Evolutionary conservation across 2,888 invertebrate species (phyloP).

Genomic region (Scaptomyza cyrtandrae): DNA sequence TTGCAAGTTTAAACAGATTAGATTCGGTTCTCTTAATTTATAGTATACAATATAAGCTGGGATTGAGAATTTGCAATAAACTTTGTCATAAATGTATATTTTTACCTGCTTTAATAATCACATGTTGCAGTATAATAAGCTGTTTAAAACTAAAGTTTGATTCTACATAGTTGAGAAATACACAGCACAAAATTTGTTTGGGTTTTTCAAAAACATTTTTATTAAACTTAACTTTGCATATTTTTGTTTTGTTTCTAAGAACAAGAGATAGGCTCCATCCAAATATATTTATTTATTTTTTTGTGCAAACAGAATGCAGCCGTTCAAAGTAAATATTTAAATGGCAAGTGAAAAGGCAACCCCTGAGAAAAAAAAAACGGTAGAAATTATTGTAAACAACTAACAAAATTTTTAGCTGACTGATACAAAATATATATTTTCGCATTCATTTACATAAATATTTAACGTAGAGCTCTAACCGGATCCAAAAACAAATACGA

Average conservation of each 20-base stretch:
- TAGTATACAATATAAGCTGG: neutral
- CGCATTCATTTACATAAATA: conserved; percentile 5
- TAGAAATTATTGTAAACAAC: neutral
- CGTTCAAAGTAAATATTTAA: conserved; percentile 36
- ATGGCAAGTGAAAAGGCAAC: conserved; percentile 16
- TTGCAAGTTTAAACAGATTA: neutral
- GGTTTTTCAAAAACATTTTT: conserved; percentile 7
- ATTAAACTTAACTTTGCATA: conserved; percentile 8
- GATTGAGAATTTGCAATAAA: neutral
- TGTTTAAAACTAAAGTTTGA: neutral
- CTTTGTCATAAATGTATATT: neutral
- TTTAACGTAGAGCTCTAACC: neutral
- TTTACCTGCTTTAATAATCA: conserved; percentile 1
- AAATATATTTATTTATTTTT: conserved; percentile 10
- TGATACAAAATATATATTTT: conserved; percentile 5
- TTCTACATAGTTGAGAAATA: no score
- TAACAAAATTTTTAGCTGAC: neutral
- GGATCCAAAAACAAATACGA: neutral
- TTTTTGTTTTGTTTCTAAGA: conserved; percentile 10
- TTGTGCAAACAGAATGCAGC: conserved; percentile 47
- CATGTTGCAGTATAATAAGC: neutral
- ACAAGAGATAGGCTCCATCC: conserved; percentile 6
- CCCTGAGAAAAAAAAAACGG: neutral
- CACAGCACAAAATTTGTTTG: no score
- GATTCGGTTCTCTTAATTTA: neutral